Percentiles rank a stretch among this genome's conserved stretches.
Evolutionary conservation across 2,797 vertebrate genomes (phyloP).

Genomic region (Pangasius larnaudii): DNA sequence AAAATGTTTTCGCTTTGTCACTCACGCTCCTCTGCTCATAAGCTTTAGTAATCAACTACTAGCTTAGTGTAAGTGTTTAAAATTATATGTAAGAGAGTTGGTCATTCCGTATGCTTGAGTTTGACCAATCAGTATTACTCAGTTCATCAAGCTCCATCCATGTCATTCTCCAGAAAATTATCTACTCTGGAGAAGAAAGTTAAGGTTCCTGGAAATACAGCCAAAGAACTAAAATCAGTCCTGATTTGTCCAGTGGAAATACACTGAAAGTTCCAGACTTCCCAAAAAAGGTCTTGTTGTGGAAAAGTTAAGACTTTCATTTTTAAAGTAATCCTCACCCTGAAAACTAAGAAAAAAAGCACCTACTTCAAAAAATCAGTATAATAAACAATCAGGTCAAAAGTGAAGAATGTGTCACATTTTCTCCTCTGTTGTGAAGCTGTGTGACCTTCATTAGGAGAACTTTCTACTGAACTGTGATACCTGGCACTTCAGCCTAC

Average conservation of each 20-base stretch:
- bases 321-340: background rate
- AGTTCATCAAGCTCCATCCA: background rate
- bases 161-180: background rate
- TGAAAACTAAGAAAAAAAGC: background rate
- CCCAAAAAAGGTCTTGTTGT: background rate
- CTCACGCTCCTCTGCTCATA: background rate
- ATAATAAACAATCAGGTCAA: background rate
- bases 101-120: background rate
- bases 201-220: background rate
- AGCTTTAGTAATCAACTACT: background rate
- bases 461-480: background rate
- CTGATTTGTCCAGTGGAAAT: background rate
- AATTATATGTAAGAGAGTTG: background rate
- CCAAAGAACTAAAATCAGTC: background rate
- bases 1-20: background rate
- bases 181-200: background rate
- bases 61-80: background rate
- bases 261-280: too few relatives aligned
- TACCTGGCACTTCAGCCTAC: background rate
- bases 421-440: conserved; percentile 13
- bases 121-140: background rate
- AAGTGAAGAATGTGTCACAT: conserved; percentile 7
- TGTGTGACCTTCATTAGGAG: background rate
- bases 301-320: background rate
- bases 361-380: background rate